A percentile compares a stretch with the other conserved stretches of the same genome.
Evolutionary conservation across 2,797 vertebrate species (phyloP).

Genomic region (Alca torda): DNA sequence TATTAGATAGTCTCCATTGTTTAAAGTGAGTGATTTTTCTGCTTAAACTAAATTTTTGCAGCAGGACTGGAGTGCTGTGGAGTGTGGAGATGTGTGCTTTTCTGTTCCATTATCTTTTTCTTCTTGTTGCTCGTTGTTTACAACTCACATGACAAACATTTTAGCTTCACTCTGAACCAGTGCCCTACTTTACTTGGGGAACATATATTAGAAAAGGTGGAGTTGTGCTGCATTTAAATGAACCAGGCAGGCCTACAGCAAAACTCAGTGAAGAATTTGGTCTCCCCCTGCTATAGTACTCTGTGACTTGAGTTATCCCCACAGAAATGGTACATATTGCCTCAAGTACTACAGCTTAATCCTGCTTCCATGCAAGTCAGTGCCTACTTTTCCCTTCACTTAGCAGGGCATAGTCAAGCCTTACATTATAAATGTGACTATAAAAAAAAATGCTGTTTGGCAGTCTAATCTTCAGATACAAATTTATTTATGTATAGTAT

Average conservation of each 20-base stretch:
- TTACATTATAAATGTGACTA: background rate
- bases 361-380: background rate
- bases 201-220: background rate
- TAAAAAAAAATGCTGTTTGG: background rate
- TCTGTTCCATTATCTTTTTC: conserved; percentile 42
- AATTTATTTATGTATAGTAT: background rate
- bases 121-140: conserved; percentile 51
- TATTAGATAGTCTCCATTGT: conserved; percentile 53
- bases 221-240: conserved; percentile 43
- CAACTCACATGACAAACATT: conserved; percentile 42
- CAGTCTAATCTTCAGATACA: background rate
- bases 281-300: background rate
- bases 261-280: conserved; percentile 18
- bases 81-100: background rate
- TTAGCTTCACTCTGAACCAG: conserved; percentile 26
- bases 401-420: background rate
- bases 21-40: conserved; percentile 60
- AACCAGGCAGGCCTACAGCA: conserved; percentile 21
- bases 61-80: conserved; percentile 19
- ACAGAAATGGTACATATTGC: conserved; percentile 7
- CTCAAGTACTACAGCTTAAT: background rate
- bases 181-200: conserved; percentile 55
- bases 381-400: background rate
- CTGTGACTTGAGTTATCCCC: background rate
- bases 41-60: conserved; percentile 39